Evolutionary conservation across 2,888 invertebrate species (phyloP).

Genomic region (Bombylius major): DNA sequence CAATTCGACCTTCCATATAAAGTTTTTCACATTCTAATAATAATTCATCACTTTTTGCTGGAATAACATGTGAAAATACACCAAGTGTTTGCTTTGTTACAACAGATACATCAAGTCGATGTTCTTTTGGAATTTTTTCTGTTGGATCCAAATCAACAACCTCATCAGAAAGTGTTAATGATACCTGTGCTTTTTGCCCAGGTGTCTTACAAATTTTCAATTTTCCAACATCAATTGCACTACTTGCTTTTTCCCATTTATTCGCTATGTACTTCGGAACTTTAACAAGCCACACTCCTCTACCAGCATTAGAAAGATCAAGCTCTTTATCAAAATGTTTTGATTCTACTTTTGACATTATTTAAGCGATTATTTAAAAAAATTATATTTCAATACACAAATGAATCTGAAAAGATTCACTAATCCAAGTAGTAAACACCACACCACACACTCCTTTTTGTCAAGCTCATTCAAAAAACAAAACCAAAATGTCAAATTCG

Average conservation of each 20-base stretch:
- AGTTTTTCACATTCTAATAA: constrained; percentile 71
- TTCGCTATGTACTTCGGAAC: constrained; percentile 92
- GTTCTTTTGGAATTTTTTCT: constrained; percentile 83
- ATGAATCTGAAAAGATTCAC: too few species aligned
- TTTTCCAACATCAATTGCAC: constrained; percentile 87
- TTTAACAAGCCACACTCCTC: constrained; percentile 95
- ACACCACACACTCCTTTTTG: too few species aligned
- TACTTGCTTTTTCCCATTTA: constrained; percentile 85
- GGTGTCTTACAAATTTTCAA: constrained; percentile 70
- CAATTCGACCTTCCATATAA: constrained; percentile 85
- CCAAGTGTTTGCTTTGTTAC: constrained; percentile 85
- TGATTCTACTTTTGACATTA: constrained; percentile 32
- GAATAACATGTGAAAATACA: constrained; percentile 75
- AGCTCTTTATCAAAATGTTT: constrained; percentile 62
- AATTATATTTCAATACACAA: neutral
- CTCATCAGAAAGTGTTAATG: constrained; percentile 68
- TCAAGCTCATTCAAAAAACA: too few species aligned
- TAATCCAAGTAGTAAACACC: too few species aligned
- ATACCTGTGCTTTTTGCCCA: constrained; percentile 77
- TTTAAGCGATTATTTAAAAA: neutral
- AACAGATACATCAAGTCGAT: constrained; percentile 80
- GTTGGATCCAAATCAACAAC: constrained; percentile 65
- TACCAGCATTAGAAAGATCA: constrained; percentile 75
- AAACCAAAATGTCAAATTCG: too few species aligned
- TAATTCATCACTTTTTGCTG: constrained; percentile 45